Evolutionary conservation across 2,797 vertebrate species (phyloP).

Genomic region (Allobates femoralis): DNA sequence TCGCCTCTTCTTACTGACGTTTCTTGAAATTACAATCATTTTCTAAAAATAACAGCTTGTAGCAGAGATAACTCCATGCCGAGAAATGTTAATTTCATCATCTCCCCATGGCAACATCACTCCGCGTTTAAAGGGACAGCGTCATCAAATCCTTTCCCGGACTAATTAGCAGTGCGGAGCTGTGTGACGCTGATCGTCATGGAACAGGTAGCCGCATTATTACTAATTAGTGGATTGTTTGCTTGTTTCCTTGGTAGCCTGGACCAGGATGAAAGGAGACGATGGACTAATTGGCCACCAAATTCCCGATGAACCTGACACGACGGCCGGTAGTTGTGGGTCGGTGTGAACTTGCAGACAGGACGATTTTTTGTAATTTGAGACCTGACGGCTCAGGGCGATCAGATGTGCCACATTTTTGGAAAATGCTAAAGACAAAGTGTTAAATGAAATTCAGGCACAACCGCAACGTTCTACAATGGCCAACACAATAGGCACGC

Average conservation of each 20-base stretch:
- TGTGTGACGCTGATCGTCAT: neutral
- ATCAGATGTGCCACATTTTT: too few species aligned
- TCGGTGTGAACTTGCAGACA: neutral
- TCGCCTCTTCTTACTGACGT: conserved; percentile 59
- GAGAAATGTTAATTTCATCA: conserved; percentile 82
- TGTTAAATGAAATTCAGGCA: too few species aligned
- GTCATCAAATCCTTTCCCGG: neutral
- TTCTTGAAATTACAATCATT: conserved; percentile 73
- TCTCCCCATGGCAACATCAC: conserved; percentile 87
- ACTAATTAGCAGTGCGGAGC: neutral
- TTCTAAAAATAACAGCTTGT: conserved; percentile 92
- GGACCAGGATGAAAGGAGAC: neutral
- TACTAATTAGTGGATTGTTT: conserved; percentile 15
- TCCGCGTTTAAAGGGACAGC: conserved; percentile 66
- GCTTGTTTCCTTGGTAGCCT: conserved; percentile 23
- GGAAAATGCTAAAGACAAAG: too few species aligned
- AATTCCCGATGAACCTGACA: too few species aligned
- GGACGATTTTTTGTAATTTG: too few species aligned
- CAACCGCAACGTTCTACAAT: too few species aligned
- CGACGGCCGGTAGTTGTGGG: neutral
- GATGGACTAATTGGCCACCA: neutral
- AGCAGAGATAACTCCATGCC: conserved; percentile 78
- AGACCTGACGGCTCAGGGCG: too few species aligned
- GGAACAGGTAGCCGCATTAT: neutral
- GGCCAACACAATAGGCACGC: too few species aligned